These are phyloP conservation scores for Sialia sialis DNA, from an alignment of 2,113 vertebrate genomes.

Conservation along the genomic window DNA sequence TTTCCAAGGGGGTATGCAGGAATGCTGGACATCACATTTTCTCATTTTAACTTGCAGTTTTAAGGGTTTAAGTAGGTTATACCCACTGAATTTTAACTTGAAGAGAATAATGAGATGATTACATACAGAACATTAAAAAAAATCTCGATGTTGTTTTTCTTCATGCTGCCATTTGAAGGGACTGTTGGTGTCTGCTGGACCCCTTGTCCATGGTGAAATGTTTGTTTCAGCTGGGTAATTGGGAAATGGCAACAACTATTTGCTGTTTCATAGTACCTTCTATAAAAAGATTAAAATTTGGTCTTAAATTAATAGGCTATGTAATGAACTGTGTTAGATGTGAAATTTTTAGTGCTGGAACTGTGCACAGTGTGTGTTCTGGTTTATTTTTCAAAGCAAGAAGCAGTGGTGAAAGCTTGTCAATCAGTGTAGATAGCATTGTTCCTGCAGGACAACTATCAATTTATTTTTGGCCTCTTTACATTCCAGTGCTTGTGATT, in stretches of 20 bases:
- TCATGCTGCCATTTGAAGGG: neutral
- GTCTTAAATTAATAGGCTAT: neutral
- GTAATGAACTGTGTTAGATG: neutral
- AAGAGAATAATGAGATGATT: neutral
- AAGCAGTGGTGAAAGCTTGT: constrained; percentile 37
- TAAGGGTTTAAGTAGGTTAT: neutral
- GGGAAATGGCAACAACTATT: neutral
- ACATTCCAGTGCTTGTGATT: constrained; percentile 57
- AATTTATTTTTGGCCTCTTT: constrained; percentile 57
- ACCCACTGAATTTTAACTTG: neutral
- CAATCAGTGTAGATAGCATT: constrained; percentile 25
- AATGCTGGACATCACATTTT: constrained; percentile 23
- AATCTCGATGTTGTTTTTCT: neutral
- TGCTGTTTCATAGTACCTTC: neutral
- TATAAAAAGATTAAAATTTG: neutral
- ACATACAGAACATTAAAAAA: neutral
- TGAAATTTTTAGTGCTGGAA: neutral
- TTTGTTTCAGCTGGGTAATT: neutral
- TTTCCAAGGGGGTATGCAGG: constrained; percentile 56
- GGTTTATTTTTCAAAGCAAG: constrained; percentile 34
- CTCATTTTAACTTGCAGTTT: neutral
- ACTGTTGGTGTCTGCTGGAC: neutral
- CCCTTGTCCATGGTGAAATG: neutral
- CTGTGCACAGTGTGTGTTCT: neutral
- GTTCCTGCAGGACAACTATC: constrained; percentile 18